A percentile compares a stretch with the other conserved stretches of the same genome.
Evolutionary conservation across 2,113 vertebrate species (phyloP).

Genomic region (Lycaon pictus): DNA sequence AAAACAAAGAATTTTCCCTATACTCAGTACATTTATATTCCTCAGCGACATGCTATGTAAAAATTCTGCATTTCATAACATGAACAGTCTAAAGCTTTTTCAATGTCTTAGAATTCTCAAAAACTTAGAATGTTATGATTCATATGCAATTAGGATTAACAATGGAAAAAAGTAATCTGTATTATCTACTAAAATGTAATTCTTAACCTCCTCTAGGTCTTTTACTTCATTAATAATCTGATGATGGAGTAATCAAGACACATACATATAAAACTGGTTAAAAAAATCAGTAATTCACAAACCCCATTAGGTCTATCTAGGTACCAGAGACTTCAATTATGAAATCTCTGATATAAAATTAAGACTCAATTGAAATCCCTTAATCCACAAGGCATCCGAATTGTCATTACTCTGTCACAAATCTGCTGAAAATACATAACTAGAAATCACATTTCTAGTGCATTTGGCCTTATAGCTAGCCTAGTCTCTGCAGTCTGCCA

Average conservation of each 20-base stretch:
- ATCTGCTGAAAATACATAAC: not conserved
- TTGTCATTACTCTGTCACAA: not conserved
- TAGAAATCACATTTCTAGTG: not conserved
- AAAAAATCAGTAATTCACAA: not conserved
- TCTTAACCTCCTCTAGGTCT: constrained; percentile 3
- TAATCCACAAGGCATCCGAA: not conserved
- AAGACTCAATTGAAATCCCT: not conserved
- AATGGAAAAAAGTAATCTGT: not conserved
- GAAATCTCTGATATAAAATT: not conserved
- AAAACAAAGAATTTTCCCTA: not conserved
- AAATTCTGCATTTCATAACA: not conserved
- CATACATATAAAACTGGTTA: not conserved
- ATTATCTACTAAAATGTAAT: not conserved
- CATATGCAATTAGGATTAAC: not conserved
- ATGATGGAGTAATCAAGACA: not conserved
- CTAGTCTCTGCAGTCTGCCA: not conserved
- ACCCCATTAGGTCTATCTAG: not conserved
- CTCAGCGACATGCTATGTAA: not conserved
- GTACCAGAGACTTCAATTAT: not conserved
- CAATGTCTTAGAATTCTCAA: not conserved
- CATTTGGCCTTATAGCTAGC: not conserved
- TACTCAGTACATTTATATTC: not conserved
- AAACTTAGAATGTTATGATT: constrained; percentile 2
- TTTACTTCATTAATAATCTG: not conserved
- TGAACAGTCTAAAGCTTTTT: not conserved